Evolutionary conservation across 2,888 invertebrate species (phyloP), one percentile per base, ranked within the genome.

Genomic region (Leptinotarsa rubiginosa): DNA sequence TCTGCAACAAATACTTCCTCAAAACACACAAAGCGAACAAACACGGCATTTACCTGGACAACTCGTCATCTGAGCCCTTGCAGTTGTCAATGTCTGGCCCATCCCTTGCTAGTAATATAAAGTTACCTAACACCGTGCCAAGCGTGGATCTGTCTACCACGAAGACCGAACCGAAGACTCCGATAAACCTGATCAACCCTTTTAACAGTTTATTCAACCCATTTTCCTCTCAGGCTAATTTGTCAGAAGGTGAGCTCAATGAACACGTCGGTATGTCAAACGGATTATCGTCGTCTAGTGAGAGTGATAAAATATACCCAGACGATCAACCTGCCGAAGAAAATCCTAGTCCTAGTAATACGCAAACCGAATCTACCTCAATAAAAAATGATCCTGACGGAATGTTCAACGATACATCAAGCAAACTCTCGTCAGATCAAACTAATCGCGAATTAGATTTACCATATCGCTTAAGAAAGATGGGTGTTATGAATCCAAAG

Each of bases 1-100:
- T 99, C 88, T 98, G 98, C 89, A 98, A 98, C 90, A 98, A 98
- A 87, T 98, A 98, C 89, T 98, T 98, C 88, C 90, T 99, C 41
- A 98, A 98, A 88, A 98, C 98, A 74, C 98, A 99, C 89, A 97
- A 97, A 87, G 97, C 98, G 49, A 98, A 98, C 88, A 98, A 97
- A 86, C 98, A 99, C 87, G 97, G 97, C 47, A 97, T 98, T 80
- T 96, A 96, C 78, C 83, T 86, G 52, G 88, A 88, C 79, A 85
- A 84, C 47, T 83, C 85, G 16, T 83, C 82, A 41, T 81, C 81
- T 31, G 82, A 83, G 72, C 81, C 75, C 52, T 77, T 77, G 73
- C 78, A 78, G 76, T 81, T 79, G 68, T 75, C 84, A 18, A 84
- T 85, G 56, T 85, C 82, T 73, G 85, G 87, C 77, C 85, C 87